Conservation (phyloP, 2,113 vertebrate genomes). For the Tachuris rubrigastra region DNA sequence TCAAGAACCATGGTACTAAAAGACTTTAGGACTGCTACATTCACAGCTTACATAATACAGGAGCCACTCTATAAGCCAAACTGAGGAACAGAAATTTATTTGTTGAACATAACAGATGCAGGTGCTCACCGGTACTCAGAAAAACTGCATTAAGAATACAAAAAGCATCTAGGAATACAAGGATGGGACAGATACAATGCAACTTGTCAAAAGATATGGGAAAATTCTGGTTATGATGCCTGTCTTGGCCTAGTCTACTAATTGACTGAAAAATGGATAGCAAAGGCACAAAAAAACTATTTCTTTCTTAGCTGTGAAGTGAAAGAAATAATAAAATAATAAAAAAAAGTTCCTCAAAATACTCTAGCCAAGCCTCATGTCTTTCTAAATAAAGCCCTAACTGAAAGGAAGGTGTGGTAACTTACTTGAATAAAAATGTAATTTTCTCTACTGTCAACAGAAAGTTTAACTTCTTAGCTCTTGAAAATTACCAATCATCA, state of each 20-base stretch:
- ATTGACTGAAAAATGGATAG: neutral
- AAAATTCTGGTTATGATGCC: neutral
- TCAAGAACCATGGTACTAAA: neutral
- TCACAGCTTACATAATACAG: neutral
- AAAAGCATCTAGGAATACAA: neutral
- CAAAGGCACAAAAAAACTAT: neutral
- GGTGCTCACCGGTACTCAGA: neutral
- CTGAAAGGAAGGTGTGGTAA: neutral
- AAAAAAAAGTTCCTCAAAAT: neutral
- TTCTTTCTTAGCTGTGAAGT: neutral
- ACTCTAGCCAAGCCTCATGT: neutral
- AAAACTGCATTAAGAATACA: neutral
- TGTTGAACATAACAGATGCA: neutral
- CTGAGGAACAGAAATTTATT: neutral
- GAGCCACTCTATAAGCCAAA: neutral
- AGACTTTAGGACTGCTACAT: neutral
- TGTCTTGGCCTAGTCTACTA: neutral
- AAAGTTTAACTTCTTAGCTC: neutral
- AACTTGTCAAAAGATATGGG: neutral
- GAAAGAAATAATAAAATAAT: neutral
- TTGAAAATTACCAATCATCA: conserved; percentile 80
- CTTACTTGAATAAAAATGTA: neutral
- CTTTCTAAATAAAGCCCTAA: neutral
- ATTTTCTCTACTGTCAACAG: neutral
- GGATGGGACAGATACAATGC: neutral